Evolutionary conservation across 2,113 vertebrate genomes (phyloP).

Genomic region (Indicator indicator): DNA sequence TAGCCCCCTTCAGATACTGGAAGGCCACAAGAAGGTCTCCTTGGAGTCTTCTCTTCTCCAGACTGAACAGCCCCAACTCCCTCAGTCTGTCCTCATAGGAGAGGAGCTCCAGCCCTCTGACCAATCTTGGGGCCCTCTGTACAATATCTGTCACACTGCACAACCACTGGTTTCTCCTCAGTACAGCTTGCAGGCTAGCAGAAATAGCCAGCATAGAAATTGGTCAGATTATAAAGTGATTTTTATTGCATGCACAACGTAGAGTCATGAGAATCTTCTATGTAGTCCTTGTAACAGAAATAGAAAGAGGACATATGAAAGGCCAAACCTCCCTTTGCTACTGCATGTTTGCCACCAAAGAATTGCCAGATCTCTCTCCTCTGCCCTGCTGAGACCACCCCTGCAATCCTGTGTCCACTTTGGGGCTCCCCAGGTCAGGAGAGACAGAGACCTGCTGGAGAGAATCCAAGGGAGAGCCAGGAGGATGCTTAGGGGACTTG

Average conservation of each 20-base stretch:
- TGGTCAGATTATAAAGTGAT: not conserved
- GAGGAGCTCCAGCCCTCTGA: no score
- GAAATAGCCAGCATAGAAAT: constrained; percentile 14
- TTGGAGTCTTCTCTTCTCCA: no score
- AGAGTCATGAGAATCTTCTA: not conserved
- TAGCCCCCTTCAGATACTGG: no score
- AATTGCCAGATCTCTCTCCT: not conserved
- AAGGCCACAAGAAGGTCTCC: no score
- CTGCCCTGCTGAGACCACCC: constrained; percentile 1
- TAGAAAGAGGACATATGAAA: constrained; percentile 32
- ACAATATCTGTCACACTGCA: not conserved
- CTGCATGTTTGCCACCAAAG: not conserved
- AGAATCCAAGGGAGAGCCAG: no score
- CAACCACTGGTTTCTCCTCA: constrained; percentile 10
- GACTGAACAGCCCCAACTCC: no score
- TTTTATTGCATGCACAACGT: not conserved
- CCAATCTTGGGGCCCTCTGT: not conserved
- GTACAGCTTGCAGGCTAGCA: not conserved
- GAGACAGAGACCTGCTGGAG: no score
- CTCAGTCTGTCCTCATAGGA: no score
- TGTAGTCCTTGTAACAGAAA: not conserved
- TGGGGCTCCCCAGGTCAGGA: no score
- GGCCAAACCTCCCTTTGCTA: not conserved
- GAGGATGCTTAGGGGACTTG: no score
- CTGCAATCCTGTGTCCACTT: no score